Base-by-base conservation (phyloP, 2,888 invertebrate species). In the Leptinotarsa juncta region DNA sequence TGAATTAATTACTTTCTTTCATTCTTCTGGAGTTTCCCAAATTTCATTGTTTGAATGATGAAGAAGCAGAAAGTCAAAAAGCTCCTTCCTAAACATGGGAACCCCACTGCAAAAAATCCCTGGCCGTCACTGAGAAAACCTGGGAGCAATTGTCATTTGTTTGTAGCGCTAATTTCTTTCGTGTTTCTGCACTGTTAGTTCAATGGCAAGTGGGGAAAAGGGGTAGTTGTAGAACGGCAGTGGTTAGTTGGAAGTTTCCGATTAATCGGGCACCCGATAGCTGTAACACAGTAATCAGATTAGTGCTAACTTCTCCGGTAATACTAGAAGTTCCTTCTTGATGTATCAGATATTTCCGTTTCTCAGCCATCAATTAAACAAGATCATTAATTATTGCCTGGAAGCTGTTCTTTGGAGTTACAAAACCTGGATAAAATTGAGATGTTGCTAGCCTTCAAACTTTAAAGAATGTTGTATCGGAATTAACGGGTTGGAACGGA, bases 201-300 rank as follows among this genome's bases (percentile, higher is more conserved):
- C 20, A 65, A 26, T 60, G 26, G 26, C 20, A 60, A 23, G 5
- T 5, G 26, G 15, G 16, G 26, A 12, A 60, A 60, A 26, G 60
- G 60, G 60, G 15, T 60, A 60, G 4, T 62, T 67, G n/a, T 66
- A 15, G 48, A 66, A 60, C 60, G 71, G 72, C 71, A 26, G 55
- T 51, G 72, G 75, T 51, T 68, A 69, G 75, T 73, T 69, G 67
- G 71, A 74, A 78, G 77, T 75, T 79, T 79, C 74, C 77, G 80
- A 80, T 80, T 78, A 78, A 80, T 80, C 80, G 78, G 70, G 69
- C 75, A 77, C 70, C 77, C 74, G 78, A 80, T 80, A 77, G 79
- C 75, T 77, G 79, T 79, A 75, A 76, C 77, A 72, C 72, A 74
- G 73, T 80, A 78, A 79, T 78, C 80, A 77, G 77, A 78, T 78